A percentile compares a stretch with the other conserved stretches of the same genome.
Evolutionary conservation across 2,888 invertebrate species (phyloP).

Genomic region (Petrolisthes cinctipes): DNA sequence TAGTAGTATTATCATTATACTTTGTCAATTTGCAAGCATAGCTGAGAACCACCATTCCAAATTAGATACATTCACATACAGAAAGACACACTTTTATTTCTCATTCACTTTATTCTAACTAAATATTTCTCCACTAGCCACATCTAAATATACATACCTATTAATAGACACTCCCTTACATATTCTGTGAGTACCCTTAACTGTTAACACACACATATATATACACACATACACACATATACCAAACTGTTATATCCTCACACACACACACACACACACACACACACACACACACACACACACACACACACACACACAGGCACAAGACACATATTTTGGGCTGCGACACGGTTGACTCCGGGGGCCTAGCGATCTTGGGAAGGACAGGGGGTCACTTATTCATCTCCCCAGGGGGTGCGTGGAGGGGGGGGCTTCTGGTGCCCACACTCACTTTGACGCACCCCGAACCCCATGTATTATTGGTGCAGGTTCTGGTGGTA

Average conservation of each 20-base stretch:
- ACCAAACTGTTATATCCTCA: not conserved
- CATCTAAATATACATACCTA: not conserved
- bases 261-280: not conserved
- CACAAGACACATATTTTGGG: not conserved
- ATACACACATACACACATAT: not conserved
- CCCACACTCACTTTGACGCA: not conserved
- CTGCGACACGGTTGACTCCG: not conserved
- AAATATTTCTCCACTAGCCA: too few species aligned
- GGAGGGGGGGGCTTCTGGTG: not conserved
- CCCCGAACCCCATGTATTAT: not conserved
- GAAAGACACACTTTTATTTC: not conserved
- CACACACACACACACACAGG: not conserved
- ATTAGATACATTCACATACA: not conserved
- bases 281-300: not conserved
- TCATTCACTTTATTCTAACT: not conserved
- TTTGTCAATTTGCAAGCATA: too few species aligned
- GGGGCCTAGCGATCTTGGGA: not conserved
- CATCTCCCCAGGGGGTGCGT: not conserved
- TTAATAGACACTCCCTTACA: not conserved
- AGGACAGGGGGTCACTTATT: not conserved
- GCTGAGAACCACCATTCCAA: too few species aligned
- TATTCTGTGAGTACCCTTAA: not conserved
- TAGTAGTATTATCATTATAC: too few species aligned
- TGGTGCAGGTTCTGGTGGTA: not conserved
- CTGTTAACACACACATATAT: not conserved